Base-by-base conservation (phyloP, 2,113 vertebrate species). In the Eupsittula cactorum region DNA sequence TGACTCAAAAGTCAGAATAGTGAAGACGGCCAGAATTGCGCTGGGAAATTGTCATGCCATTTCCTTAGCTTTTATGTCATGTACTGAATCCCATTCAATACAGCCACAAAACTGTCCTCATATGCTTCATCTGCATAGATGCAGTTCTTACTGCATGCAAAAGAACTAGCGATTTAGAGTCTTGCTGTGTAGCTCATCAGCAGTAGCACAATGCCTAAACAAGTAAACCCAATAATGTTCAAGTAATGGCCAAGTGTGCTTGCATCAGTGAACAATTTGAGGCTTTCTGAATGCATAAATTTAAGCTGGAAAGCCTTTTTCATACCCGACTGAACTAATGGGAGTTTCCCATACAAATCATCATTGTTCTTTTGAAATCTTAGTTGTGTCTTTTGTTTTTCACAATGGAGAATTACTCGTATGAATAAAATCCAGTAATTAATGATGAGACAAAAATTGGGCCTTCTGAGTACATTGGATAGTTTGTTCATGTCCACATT, bases 321-420 rank as follows among this genome's bases (percentile, higher is more conserved):
- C 73, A 91, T 90, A 94, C 63, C n/a, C 53, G 37, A 80, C 25
- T 93, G 91, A 95, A 76, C 84, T 96, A 89, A 95, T 92, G 80
- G 86, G 82, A 92, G 88, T 91, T 96, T 94, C 87, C 89, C 94
- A 90, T 88, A 93, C 83, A 75, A 93, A 93, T 97, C 78, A 75
- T 82, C 91, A 95, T 95, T 96, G 89, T 96, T 96, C 87, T 93
- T 89, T 90, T 92, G 91, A 96, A 97, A 93, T 93, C 94, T 94
- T 95, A 80, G 82, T 93, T 96, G 89, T 88, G 93, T 60, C 92
- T 93, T 97, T 97, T 97, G 88, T 97, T 96, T 96, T 88, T 87
- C 60, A 95, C 94, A 94, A 92, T 94, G 76, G 74, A 91, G 76
- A 92, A 78, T 94, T 96, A 94, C 67, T 95, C 94, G 73, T 93